phyloP scores from a whole-genome alignment of 2,113 vertebrate genomes.

The Pimephales promelas region DNA sequence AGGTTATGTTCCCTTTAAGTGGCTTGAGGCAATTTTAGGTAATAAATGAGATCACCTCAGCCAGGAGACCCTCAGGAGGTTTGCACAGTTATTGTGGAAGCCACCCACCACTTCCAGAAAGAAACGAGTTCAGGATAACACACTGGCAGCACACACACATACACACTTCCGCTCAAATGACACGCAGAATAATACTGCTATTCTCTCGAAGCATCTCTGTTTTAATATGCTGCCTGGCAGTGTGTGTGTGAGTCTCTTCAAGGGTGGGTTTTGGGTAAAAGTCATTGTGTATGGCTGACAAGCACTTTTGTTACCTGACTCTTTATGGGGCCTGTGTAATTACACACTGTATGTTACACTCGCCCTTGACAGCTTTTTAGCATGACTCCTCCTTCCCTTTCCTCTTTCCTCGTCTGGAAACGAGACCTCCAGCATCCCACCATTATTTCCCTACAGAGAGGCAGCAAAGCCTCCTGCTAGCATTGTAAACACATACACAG shows the following conservation, averaged over 20 bases:
- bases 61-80: conserved; percentile 40
- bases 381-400: conserved; percentile 17
- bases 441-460: conserved; percentile 10
- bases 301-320: conserved; percentile 46
- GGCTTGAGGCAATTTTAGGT: neutral
- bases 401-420: neutral
- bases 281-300: conserved; percentile 47
- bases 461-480: neutral
- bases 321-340: conserved; percentile 49
- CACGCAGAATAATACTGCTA: conserved; percentile 43
- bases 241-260: neutral
- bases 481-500: neutral
- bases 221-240: conserved; percentile 33
- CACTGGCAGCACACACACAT: conserved; percentile 20
- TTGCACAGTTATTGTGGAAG: conserved; percentile 40
- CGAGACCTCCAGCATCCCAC: conserved; percentile 15
- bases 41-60: neutral
- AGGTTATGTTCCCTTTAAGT: neutral
- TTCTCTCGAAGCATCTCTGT: conserved; percentile 48
- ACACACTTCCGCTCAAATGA: conserved; percentile 25
- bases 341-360: conserved; percentile 43
- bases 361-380: conserved; percentile 33
- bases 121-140: conserved; percentile 10
- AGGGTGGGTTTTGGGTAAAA: neutral
- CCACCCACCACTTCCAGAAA: conserved; percentile 14